Evolutionary conservation across 2,888 invertebrate species (phyloP), one percentile per base, ranked within the genome.

Genomic region (Drosophila mimica): DNA sequence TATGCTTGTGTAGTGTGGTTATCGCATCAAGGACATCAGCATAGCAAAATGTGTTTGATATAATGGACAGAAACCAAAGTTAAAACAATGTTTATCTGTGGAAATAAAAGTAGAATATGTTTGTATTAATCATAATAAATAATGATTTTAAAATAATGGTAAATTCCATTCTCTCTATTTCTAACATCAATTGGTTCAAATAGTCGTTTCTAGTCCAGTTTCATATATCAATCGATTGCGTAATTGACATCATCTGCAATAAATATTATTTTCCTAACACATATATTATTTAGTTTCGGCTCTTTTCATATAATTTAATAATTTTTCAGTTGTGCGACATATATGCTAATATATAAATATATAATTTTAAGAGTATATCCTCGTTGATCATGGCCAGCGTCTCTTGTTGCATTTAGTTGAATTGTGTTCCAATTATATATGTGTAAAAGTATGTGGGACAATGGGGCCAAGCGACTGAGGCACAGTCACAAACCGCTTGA

Each of bases 401-500:
- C 11, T 68, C 49, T 57, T 31, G 9, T n/a, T 58, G 53, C 40
- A 54, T 68, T 54, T 62, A 48, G 56, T 70, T 49, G 65, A 79
- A 70, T 74, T 68, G 54, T 63, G 25, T 67, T 70, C 74, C 66
- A 68, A 76, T 78, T 68, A 76, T 80, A 83, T 78, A 54, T 15
- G 7, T 13, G 4, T 76, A 52, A 78, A 4, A 54, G 25, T 80
- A 58, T 71, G 68, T 54, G 36, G 33, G 53, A 43, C 54, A 75
- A 65, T 63, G 54, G 46, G 48, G 36, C 49, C 63, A 36, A 49
- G 36, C 57, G 49, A 57, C 31, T 51, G 53, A 61, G 36, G 56
- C 48, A 40, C 34, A n/a, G 25, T 60, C 58, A 15, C 53, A 66
- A 58, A 72, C 70, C 81, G 78, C 86, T 83, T 87, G 83, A 85